These are phyloP conservation scores for Actinia tenebrosa DNA, from an alignment of 64 coral and sea anemone species.

Conservation along the genomic window DNA sequence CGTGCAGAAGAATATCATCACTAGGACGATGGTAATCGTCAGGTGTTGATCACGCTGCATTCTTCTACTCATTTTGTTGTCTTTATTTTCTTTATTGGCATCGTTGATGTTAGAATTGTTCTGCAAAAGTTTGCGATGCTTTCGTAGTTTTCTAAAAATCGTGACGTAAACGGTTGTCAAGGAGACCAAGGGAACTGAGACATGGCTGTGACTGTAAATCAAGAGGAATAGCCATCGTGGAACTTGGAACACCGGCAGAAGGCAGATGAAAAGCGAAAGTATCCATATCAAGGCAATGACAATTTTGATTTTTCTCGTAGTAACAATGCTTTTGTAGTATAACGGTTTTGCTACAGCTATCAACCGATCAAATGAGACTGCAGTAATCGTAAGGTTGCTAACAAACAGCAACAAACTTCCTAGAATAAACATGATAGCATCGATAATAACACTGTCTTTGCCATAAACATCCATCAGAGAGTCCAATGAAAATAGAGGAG, in stretches of 20 bases:
- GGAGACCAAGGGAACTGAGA: not conserved
- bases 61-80: not conserved
- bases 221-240: not conserved
- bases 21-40: not conserved
- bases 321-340: slow-evolving; percentile 7
- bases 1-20: slow-evolving; percentile 6
- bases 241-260: not conserved
- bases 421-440: slow-evolving; percentile 21
- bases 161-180: not conserved
- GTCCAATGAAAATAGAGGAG: not conserved
- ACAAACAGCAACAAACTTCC: slow-evolving; percentile 18
- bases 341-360: slow-evolving; percentile 1
- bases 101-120: not conserved
- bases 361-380: slow-evolving; percentile 10
- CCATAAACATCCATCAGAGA: slow-evolving; percentile 4
- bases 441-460: slow-evolving; percentile 5
- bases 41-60: not conserved
- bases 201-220: slow-evolving; percentile 14
- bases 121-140: not conserved
- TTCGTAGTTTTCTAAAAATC: not conserved
- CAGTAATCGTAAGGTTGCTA: slow-evolving; percentile 11
- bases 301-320: not conserved
- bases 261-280: not conserved
- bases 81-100: not conserved
- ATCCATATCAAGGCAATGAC: not conserved